phyloP scores from a whole-genome alignment of 2,113 vertebrate genomes.

The Ovis canadensis region DNA sequence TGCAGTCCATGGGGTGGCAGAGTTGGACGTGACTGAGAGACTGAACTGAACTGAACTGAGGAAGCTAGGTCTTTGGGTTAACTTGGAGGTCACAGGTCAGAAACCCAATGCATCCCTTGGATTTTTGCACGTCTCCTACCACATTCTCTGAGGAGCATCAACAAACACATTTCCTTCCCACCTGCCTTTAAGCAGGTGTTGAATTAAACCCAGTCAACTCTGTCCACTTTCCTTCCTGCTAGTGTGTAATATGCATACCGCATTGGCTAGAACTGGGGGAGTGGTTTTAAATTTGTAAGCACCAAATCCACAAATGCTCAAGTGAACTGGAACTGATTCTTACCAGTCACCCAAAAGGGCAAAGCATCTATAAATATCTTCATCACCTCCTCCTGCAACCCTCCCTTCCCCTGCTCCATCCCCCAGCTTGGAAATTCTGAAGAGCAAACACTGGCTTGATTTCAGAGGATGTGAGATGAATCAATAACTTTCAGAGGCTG shows the following conservation, averaged over 20 bases:
- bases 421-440: neutral
- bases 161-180: neutral
- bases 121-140: neutral
- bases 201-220: neutral
- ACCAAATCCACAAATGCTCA: neutral
- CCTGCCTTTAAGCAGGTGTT: neutral
- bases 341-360: neutral
- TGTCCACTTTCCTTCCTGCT: neutral
- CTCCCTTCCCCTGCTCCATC: too few species aligned
- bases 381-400: too few species aligned
- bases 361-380: neutral
- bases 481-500: neutral
- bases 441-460: neutral
- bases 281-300: neutral
- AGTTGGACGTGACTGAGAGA: neutral
- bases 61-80: neutral
- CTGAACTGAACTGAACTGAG: neutral
- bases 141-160: neutral
- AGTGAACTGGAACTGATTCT: neutral
- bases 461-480: neutral
- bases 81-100: neutral
- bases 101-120: neutral
- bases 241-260: too few species aligned
- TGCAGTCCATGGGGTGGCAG: neutral
- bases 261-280: neutral